phyloP scores from a whole-genome alignment of 2,888 invertebrate genomes.

The Odiellus spinosus region DNA sequence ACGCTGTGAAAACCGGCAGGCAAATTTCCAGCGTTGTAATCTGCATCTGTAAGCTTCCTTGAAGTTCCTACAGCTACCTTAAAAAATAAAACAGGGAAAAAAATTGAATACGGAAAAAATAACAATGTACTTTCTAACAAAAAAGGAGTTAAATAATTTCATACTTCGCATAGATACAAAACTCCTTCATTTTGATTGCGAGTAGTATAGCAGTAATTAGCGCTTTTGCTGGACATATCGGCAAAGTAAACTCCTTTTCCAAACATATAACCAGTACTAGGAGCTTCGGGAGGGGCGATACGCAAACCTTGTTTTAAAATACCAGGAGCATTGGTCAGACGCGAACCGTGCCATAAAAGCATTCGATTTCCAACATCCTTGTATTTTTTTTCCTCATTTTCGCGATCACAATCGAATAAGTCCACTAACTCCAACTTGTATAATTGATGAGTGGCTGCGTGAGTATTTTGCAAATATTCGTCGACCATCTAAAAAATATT shows the following conservation, averaged over 20 bases:
- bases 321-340: constrained; percentile 36
- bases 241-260: constrained; percentile 97
- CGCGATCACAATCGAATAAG: constrained; percentile 29
- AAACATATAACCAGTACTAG: constrained; percentile 62
- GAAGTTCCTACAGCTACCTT: constrained; percentile 65
- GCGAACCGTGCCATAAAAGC: constrained; percentile 37
- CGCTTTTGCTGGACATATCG: constrained; percentile 96
- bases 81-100: constrained; percentile 15
- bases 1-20: constrained; percentile 31
- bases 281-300: constrained; percentile 38
- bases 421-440: constrained; percentile 33
- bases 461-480: constrained; percentile 32
- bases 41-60: constrained; percentile 32
- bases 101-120: constrained; percentile 32
- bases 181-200: constrained; percentile 55
- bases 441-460: constrained; percentile 33
- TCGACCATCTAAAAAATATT: constrained; percentile 28
- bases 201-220: constrained; percentile 80
- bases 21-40: constrained; percentile 25
- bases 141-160: background rate
- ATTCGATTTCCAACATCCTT: constrained; percentile 24
- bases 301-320: constrained; percentile 35
- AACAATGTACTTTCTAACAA: too few species aligned
- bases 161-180: constrained; percentile 77
- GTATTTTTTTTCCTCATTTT: constrained; percentile 28